Base-by-base conservation (phyloP, 2,113 vertebrate genomes). In the Cyanoderma ruficeps region DNA sequence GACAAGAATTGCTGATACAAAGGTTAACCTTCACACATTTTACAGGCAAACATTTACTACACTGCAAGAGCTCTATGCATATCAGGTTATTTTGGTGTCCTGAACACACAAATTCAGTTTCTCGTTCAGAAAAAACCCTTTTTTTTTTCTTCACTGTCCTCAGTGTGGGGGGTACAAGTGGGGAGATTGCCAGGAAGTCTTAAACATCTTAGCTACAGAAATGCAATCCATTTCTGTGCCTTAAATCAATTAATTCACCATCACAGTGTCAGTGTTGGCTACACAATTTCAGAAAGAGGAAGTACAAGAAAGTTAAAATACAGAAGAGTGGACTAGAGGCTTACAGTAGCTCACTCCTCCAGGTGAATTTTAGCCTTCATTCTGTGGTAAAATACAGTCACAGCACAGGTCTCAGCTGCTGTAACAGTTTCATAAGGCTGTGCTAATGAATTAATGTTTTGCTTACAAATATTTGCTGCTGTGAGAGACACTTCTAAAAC, bases 1-100 rank as follows among this genome's bases (percentile, higher is more conserved):
- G 85, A 77, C 33, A 74, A 85, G 83, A 95, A 85, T 15, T 93
- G 97, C 93, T 94, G 92, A 95, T 64, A 83, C 33, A 81, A 91
- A 31, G 89, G 90, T 93, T 92, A 87, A 95, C 69, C 83, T 92
- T 64, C 46, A 91, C 28, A 59, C 33, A 56, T 86, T 96, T 83
- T 81, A 93, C 93, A 92, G 76, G 59, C 83, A 95, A 91, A 88
- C 72, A 89, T 83, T 80, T 77, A 86, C 71, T 75, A 92, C 44
- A 75, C n/a, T 75, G 86, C 49, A 81, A 90, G 88, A 94, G 49
- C 88, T 90, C 69, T 71, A 88, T 57, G 83, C 47, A 13, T n/a
- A 68, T 75, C 90, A 92, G 76, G 72, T 92, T 59, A 76, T 83
- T 88, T 90, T 47, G 84, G 88, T 94, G 90, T 61, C 82, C 91